Evolutionary conservation across 2,888 invertebrate genomes (phyloP).

Genomic region (Sipha maydis): DNA sequence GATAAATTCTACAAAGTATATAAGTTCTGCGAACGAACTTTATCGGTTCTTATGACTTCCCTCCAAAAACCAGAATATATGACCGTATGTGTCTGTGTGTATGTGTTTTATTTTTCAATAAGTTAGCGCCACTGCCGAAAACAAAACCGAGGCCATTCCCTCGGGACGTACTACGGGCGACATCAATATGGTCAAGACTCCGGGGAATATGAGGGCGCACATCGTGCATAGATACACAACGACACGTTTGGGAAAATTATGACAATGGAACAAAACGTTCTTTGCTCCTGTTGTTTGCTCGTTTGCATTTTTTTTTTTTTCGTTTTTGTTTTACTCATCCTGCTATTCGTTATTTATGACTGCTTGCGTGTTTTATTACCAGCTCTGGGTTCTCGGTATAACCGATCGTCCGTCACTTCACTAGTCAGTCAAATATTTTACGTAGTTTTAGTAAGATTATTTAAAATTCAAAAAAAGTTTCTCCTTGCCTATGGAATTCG

Average conservation of each 20-base stretch:
- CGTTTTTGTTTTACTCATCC: background rate
- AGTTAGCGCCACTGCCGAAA: constrained; percentile 38
- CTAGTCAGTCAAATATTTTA: background rate
- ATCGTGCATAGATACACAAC: background rate
- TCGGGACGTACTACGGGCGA: constrained; percentile 20
- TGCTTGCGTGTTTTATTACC: background rate
- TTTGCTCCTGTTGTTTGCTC: background rate
- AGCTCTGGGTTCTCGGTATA: background rate
- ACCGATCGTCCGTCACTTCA: background rate
- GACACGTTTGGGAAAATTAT: constrained; percentile 61
- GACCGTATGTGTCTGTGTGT: background rate
- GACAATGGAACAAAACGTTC: constrained; percentile 43
- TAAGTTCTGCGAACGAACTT: background rate
- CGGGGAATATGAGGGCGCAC: constrained; percentile 26
- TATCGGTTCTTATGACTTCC: background rate
- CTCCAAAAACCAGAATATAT: background rate
- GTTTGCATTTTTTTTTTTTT: constrained; percentile 12
- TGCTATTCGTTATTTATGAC: background rate
- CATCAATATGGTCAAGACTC: constrained; percentile 59
- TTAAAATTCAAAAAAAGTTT: too few species aligned
- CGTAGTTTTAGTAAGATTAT: too few species aligned
- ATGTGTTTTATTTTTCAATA: constrained; percentile 29
- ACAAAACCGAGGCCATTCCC: constrained; percentile 43
- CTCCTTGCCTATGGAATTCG: too few species aligned
- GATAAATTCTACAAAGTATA: background rate